Evolutionary conservation across 2,113 vertebrate genomes (phyloP).

Genomic region (Toxotes chatareus): DNA sequence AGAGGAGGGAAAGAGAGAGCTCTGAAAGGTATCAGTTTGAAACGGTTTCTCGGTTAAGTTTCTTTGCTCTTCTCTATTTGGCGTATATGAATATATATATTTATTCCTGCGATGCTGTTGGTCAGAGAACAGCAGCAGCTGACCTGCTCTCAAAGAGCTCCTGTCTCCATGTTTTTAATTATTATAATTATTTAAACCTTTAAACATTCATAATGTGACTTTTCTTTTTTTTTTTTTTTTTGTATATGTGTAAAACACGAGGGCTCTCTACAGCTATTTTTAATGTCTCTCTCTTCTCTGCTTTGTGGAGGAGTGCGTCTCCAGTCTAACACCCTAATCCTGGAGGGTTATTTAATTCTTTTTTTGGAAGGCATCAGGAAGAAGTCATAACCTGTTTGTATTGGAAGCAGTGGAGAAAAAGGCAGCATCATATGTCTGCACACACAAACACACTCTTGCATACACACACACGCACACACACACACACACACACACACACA

Average conservation of each 20-base stretch:
- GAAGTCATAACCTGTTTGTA: slow-evolving; percentile 61
- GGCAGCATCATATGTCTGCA: slow-evolving; percentile 30
- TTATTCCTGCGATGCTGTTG: slow-evolving; percentile 83
- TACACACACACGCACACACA: neutral
- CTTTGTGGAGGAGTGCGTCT: slow-evolving; percentile 47
- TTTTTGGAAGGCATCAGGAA: slow-evolving; percentile 53
- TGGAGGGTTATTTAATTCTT: slow-evolving; percentile 21
- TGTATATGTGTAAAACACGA: slow-evolving; percentile 80
- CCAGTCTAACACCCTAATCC: slow-evolving; percentile 42
- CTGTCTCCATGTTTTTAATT: slow-evolving; percentile 79
- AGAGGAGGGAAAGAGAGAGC: slow-evolving; percentile 41
- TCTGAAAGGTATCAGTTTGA: slow-evolving; percentile 67
- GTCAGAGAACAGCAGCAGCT: slow-evolving; percentile 77
- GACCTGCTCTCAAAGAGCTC: slow-evolving; percentile 88
- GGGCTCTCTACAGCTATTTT: slow-evolving; percentile 77
- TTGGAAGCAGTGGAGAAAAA: slow-evolving; percentile 48
- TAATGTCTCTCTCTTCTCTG: slow-evolving; percentile 49
- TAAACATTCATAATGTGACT: slow-evolving; percentile 82
- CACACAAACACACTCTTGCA: neutral
- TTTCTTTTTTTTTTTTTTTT: slow-evolving; percentile 51
- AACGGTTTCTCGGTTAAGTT: slow-evolving; percentile 67
- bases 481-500: slow-evolving; percentile 12
- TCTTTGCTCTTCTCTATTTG: slow-evolving; percentile 70
- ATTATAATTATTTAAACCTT: slow-evolving; percentile 85
- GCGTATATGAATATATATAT: slow-evolving; percentile 79